A percentile compares a stretch with the other conserved stretches of the same genome.
phyloP scores from a whole-genome alignment of 2,888 invertebrate genomes.

The Drosophila suboccidentalis region DNA sequence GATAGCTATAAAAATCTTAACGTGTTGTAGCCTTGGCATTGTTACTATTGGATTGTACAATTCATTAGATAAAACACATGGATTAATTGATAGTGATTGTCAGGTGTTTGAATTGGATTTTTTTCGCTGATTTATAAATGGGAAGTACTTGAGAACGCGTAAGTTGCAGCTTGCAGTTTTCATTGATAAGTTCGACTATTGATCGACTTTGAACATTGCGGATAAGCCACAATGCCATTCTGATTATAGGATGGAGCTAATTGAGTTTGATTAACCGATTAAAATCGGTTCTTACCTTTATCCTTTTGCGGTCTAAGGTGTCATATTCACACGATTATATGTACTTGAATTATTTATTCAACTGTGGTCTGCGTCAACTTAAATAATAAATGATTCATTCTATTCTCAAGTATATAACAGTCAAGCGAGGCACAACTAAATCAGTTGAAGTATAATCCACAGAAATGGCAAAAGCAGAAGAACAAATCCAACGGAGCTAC shows the following conservation, averaged over 20 bases:
- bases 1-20: slow-evolving; percentile 34
- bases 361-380: slow-evolving; percentile 3
- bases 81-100: slow-evolving; percentile 13
- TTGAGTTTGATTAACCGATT: slow-evolving; percentile 13
- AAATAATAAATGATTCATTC: slow-evolving; percentile 7
- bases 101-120: slow-evolving; percentile 25
- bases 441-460: slow-evolving; percentile 1
- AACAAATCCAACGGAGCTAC: slow-evolving; percentile 9
- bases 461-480: slow-evolving; percentile 1
- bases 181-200: slow-evolving; percentile 12
- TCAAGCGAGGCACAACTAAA: not conserved
- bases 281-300: not conserved
- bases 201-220: slow-evolving; percentile 12
- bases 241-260: slow-evolving; percentile 10
- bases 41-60: slow-evolving; percentile 13
- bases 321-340: not conserved
- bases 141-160: slow-evolving; percentile 1
- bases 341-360: slow-evolving; percentile 5
- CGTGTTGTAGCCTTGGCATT: slow-evolving; percentile 32
- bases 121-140: slow-evolving; percentile 30
- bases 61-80: slow-evolving; percentile 11
- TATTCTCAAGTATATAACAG: slow-evolving; percentile 8
- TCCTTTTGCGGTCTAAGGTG: not conserved
- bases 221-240: slow-evolving; percentile 9
- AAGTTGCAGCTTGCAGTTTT: slow-evolving; percentile 11